A percentile compares a stretch with the other conserved stretches of the same genome.
Evolutionary conservation across 2,113 vertebrate species (phyloP).

Genomic region (Pseudonaja textilis): DNA sequence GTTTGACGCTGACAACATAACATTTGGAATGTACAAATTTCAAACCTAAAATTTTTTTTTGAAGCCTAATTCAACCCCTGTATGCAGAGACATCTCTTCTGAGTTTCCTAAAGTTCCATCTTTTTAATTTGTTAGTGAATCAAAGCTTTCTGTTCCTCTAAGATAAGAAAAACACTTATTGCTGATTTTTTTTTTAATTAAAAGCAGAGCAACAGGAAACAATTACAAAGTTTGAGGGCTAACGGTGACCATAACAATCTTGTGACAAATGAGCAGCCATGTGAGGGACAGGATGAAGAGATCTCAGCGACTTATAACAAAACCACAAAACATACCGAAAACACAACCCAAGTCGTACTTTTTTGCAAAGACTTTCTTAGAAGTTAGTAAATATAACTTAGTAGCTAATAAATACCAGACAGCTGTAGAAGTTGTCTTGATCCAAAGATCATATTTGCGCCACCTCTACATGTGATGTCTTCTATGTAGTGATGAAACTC

Average conservation of each 20-base stretch:
- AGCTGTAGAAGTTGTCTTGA: not conserved
- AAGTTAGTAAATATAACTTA: not conserved
- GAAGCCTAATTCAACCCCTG: not conserved
- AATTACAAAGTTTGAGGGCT: not conserved
- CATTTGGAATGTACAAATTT: not conserved
- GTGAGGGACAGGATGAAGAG: not conserved
- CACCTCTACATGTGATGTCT: not conserved
- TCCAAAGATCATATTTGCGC: not conserved
- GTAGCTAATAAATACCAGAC: not conserved
- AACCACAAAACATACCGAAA: not conserved
- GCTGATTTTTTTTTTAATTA: not conserved
- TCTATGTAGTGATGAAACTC: not conserved
- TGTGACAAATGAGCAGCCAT: accelerated
- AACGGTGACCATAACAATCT: accelerated
- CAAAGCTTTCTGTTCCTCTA: accelerated
- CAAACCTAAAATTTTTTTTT: not conserved
- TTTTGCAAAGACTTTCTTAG: not conserved
- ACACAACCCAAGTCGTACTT: not conserved
- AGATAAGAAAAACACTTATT: not conserved
- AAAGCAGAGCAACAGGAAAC: not conserved
- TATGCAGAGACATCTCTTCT: not conserved
- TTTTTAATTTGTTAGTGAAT: not conserved
- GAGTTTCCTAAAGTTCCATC: not conserved
- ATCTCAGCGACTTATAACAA: no score
- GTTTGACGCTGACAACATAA: not conserved